phyloP scores from a whole-genome alignment of 2,113 vertebrate species.

The Aix galericulata region DNA sequence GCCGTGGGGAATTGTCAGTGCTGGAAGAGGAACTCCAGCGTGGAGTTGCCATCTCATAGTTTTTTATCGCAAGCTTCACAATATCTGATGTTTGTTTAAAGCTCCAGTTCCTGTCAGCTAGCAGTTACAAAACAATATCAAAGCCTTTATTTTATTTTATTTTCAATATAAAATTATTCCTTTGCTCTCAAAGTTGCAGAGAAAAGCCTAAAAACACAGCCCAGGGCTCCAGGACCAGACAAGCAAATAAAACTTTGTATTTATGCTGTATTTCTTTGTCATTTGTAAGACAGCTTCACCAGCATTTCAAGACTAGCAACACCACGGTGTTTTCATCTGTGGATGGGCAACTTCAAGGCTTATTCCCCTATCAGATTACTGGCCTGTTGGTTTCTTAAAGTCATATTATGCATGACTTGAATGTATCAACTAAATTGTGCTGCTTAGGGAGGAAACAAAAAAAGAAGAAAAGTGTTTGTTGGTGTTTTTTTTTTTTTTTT shows the following conservation, averaged over 20 bases:
- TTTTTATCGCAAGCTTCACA: constrained; percentile 24
- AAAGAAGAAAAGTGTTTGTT: too few relatives aligned
- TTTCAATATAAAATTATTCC: background rate
- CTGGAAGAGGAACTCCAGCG: background rate
- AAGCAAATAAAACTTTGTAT: constrained; percentile 5
- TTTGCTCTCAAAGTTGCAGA: background rate
- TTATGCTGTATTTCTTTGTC: constrained; percentile 3
- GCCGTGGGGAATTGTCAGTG: background rate
- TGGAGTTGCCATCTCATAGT: background rate
- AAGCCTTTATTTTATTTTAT: background rate
- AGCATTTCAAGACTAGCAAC: constrained; percentile 5
- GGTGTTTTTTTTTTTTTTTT: background rate
- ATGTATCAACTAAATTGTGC: background rate
- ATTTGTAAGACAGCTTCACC: constrained; percentile 6
- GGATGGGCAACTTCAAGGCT: background rate
- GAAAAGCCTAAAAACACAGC: constrained; percentile 23
- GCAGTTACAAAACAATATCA: constrained; percentile 30
- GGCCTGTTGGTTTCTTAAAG: background rate
- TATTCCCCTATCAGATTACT: background rate
- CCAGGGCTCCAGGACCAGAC: background rate
- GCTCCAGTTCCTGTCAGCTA: background rate
- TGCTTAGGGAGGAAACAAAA: background rate
- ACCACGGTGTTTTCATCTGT: background rate
- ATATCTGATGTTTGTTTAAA: constrained; percentile 17
- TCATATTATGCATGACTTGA: background rate